These are phyloP conservation scores for Lithophane semibrunnea DNA, from an alignment of 2,888 invertebrate genomes.

Conservation along the genomic window DNA sequence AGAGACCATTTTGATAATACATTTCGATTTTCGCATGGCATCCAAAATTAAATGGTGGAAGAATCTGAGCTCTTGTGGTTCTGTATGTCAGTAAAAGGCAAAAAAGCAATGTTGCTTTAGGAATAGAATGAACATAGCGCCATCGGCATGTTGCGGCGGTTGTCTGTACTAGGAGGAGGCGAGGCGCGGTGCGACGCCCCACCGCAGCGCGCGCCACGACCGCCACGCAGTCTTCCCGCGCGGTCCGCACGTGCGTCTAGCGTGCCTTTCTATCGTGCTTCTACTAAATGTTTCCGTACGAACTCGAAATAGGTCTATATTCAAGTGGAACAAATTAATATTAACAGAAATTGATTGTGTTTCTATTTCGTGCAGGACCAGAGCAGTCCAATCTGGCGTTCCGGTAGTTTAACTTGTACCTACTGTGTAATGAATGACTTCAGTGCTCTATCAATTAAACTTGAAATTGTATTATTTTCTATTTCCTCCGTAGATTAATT, in stretches of 20 bases:
- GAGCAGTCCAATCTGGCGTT: slow-evolving; percentile 67
- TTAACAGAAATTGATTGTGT: slow-evolving; percentile 74
- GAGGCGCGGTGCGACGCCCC: slow-evolving; percentile 78
- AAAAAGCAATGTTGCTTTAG: slow-evolving; percentile 56
- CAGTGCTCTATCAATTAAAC: slow-evolving; percentile 84
- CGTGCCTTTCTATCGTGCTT: slow-evolving; percentile 80
- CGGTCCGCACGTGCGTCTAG: slow-evolving; percentile 88
- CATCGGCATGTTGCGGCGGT: slow-evolving; percentile 75
- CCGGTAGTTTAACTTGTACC: slow-evolving; percentile 63
- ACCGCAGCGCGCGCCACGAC: slow-evolving; percentile 80
- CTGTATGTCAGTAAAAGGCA: slow-evolving; percentile 46
- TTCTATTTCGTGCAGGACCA: slow-evolving; percentile 72
- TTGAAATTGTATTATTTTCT: slow-evolving; percentile 86
- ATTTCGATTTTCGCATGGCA: neutral
- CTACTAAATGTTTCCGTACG: slow-evolving; percentile 79
- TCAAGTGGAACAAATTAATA: slow-evolving; percentile 77
- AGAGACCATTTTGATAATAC: slow-evolving; percentile 5
- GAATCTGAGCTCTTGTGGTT: slow-evolving; percentile 34
- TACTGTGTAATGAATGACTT: slow-evolving; percentile 78
- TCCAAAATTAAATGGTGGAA: slow-evolving; percentile 21
- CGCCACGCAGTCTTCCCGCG: slow-evolving; percentile 91
- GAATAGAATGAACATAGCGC: slow-evolving; percentile 75
- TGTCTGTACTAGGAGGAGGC: slow-evolving; percentile 71
- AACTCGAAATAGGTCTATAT: slow-evolving; percentile 75
- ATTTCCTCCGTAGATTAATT: slow-evolving; percentile 86